Percentiles rank a stretch among this genome's conserved stretches.
Conservation (phyloP, 2,113 vertebrate species). For the Pampusana beccarii region DNA sequence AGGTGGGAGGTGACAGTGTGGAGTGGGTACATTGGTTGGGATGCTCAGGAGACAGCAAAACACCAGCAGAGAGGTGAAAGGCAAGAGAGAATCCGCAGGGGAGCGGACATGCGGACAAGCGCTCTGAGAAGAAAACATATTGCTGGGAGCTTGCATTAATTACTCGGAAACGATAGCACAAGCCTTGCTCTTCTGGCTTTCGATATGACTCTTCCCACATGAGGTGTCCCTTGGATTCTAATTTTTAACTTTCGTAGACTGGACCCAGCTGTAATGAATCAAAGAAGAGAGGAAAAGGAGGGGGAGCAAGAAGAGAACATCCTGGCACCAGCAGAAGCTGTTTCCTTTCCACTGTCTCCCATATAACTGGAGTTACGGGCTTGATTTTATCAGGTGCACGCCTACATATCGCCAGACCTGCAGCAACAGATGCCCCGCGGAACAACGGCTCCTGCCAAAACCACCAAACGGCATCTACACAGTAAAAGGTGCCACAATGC, state of each 20-base stretch:
- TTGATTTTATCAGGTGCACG: background rate
- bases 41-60: background rate
- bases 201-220: rapidly evolving
- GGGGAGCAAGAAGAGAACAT: background rate
- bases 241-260: background rate
- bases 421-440: background rate
- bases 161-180: background rate
- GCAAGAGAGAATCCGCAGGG: background rate
- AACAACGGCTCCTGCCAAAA: background rate
- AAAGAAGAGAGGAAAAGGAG: background rate
- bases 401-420: background rate
- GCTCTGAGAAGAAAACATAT: background rate
- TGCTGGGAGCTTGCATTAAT: background rate
- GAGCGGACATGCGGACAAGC: rapidly evolving
- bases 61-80: background rate
- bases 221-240: background rate
- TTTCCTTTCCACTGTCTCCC: background rate
- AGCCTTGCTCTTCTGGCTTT: background rate
- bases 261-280: background rate
- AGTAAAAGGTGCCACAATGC: background rate
- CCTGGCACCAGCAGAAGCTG: background rate
- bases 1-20: background rate
- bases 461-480: background rate
- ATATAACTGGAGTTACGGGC: background rate
- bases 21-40: rapidly evolving